These are phyloP conservation scores for Silurus glanis DNA, from an alignment of 2,113 vertebrate species.

Conservation along the genomic window DNA sequence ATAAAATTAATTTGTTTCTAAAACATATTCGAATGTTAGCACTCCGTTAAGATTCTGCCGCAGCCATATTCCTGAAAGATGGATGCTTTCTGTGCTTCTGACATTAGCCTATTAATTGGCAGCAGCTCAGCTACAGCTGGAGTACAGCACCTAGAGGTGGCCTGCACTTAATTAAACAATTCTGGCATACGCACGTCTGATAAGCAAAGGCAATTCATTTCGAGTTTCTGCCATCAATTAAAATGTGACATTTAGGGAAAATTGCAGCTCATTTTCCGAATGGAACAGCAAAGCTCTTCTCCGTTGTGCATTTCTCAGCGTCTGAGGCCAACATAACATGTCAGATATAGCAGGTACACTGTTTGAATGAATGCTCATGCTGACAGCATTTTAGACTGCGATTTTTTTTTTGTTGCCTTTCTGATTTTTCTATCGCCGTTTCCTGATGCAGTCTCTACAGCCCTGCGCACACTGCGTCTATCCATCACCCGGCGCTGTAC, in stretches of 20 bases:
- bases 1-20: constrained; percentile 1
- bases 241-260: constrained; percentile 21
- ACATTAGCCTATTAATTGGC: constrained; percentile 23
- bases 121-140: background rate
- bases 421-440: background rate
- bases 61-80: background rate
- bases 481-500: constrained; percentile 11
- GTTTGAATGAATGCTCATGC: background rate
- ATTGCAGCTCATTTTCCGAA: background rate
- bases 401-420: too few species aligned
- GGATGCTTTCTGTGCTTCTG: constrained; percentile 17
- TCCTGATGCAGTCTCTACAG: constrained; percentile 6
- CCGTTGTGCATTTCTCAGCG: background rate
- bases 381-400: background rate
- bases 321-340: too few species aligned
- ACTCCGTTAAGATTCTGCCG: background rate
- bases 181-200: constrained; percentile 5
- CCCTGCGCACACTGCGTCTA: background rate
- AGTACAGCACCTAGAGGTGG: background rate
- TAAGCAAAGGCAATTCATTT: constrained; percentile 22
- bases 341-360: background rate
- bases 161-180: constrained; percentile 6
- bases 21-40: background rate
- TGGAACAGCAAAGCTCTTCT: background rate
- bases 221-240: constrained; percentile 3